Base-by-base conservation (phyloP, 2,113 vertebrate genomes). In the Coreoperca whiteheadi region DNA sequence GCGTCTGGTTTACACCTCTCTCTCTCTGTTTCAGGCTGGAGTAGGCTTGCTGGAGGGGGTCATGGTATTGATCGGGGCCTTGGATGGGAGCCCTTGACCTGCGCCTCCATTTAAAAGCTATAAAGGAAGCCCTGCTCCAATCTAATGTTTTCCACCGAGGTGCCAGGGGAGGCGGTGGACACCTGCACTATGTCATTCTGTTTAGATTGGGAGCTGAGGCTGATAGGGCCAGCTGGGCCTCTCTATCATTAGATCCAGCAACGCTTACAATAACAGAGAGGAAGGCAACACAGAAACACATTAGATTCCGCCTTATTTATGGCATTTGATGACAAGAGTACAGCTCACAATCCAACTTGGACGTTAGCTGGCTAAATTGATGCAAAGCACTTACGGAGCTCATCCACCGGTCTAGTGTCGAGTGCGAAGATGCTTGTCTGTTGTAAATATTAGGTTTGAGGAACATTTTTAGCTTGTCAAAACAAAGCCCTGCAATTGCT, bases 161-260 rank as follows among this genome's bases (percentile, higher is more conserved):
- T 96, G 95, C 94, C 91, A 93, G 94, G 93, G 92, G 91, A 94
- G 85, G 92, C 86, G 68, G 81, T 74, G 87, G 95, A 95, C 96
- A 97, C 96, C 97, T 97, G 97, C 94, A 96, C 93, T 94, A 90
- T 89, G 94, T 97, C 96, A 96, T 79, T 82, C 57, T 96, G 95
- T 96, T 96, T 96, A 95, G 94, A 96, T 95, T 96, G 90, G 86
- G 84, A 92, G 81, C 87, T 74, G 89, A 87, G 88, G 82, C 92
- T 89, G 94, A 94, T 93, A 90, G 93, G 84, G 81, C 91, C 95
- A 95, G 95, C 94, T 94, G 91, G 86, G 87, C 83, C 87, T 83
- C 87, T 86, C 92, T 73, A 74, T 94, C 91, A 92, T 94, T 88
- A 84, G 76, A 73, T 89, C 82, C 90, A 87, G 64, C 92, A 72